phyloP scores from a whole-genome alignment of 2,113 vertebrate species.

The Pseudonaja textilis region DNA sequence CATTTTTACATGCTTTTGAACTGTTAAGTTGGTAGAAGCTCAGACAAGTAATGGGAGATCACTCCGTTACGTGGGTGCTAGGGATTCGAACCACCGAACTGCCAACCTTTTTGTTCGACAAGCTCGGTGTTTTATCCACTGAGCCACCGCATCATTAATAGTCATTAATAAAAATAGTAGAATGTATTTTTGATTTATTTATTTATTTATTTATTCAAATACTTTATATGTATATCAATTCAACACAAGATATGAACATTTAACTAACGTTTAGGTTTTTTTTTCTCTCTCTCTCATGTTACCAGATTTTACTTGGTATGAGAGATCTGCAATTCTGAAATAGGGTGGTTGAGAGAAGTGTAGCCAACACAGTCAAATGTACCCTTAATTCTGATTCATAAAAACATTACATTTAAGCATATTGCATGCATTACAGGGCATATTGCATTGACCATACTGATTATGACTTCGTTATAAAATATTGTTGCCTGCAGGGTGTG shows the following conservation, averaged over 20 bases:
- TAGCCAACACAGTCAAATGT: background rate
- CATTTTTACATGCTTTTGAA: too few relatives aligned
- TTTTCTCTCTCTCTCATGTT: background rate
- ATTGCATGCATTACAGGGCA: constrained; percentile 32
- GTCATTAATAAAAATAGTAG: background rate
- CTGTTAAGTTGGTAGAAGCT: too few relatives aligned
- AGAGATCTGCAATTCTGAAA: background rate
- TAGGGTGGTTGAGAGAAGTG: background rate
- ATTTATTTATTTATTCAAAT: too few relatives aligned
- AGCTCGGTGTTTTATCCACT: too few relatives aligned
- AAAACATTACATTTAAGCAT: constrained; percentile 23
- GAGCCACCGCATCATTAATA: background rate
- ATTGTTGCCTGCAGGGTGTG: too few relatives aligned
- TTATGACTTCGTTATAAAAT: constrained; percentile 54
- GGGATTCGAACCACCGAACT: too few relatives aligned
- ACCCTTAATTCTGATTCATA: constrained; percentile 22
- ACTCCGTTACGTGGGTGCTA: too few relatives aligned
- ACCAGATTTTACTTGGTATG: background rate
- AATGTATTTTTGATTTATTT: background rate
- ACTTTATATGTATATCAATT: constrained; percentile 11
- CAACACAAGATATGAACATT: constrained; percentile 11
- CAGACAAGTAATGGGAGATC: too few relatives aligned
- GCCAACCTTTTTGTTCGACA: too few relatives aligned
- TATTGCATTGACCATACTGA: constrained; percentile 26
- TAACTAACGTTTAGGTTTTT: background rate